Evolutionary conservation across 2,113 vertebrate genomes (phyloP).

Genomic region (Thinocorus orbignyianus): DNA sequence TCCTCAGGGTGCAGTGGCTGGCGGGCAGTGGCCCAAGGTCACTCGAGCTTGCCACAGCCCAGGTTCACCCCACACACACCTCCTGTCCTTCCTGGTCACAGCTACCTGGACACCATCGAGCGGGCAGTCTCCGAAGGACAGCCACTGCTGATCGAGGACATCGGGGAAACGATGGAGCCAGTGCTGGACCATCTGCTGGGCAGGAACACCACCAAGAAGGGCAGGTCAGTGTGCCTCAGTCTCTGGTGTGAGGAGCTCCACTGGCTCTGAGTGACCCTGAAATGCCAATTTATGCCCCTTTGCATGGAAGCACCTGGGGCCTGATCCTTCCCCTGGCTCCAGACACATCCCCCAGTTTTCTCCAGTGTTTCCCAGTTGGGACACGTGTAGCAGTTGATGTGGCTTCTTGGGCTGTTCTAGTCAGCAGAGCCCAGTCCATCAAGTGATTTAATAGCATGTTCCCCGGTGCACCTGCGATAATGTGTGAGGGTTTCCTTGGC

Average conservation of each 20-base stretch:
- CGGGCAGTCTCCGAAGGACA: constrained; percentile 69
- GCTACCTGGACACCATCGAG: constrained; percentile 77
- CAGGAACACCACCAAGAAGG: constrained; percentile 77
- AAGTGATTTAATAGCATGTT: background rate
- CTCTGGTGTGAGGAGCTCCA: background rate
- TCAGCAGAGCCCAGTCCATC: background rate
- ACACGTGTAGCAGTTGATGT: no score
- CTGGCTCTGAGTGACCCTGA: background rate
- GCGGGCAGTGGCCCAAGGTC: rapidly evolving
- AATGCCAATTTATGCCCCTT: background rate
- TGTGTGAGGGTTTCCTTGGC: background rate
- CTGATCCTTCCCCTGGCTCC: background rate
- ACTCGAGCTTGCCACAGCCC: background rate
- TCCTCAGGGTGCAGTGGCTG: rapidly evolving
- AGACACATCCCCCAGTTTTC: background rate
- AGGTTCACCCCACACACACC: rapidly evolving
- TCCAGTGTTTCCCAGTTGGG: background rate
- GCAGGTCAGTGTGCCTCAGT: constrained; percentile 50
- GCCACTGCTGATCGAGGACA: constrained; percentile 74
- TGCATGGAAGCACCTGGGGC: background rate
- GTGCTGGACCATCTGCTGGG: constrained; percentile 77
- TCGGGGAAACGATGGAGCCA: constrained; percentile 69
- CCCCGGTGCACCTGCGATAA: background rate
- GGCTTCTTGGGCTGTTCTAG: background rate
- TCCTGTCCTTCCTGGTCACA: background rate